Base-by-base conservation (phyloP, 2,797 vertebrate genomes). In the Microctenopoma lineatum region DNA sequence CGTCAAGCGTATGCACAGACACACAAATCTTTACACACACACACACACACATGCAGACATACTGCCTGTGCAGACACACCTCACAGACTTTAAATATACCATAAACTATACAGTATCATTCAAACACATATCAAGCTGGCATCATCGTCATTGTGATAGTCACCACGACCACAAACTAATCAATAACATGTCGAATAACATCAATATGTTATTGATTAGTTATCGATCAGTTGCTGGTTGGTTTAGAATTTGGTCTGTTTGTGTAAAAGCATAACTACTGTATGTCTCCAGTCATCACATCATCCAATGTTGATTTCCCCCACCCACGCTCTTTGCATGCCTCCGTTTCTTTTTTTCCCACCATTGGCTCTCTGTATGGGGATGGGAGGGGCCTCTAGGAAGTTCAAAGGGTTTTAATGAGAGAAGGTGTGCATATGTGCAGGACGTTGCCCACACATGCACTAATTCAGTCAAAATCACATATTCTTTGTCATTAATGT, bases 241-340 rank as follows among this genome's bases (percentile, higher is more conserved):
- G 86, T 87, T 89, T 71, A 73, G 52, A 67, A 83, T 86, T 88
- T 83, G 79, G 73, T 91, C 79, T 85, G 79, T 90, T 87, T 90
- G 81, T 86, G 83, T 90, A 90, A 87, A 92, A 91, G 90, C 90
- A 92, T 87, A 90, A 91, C 73, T 71, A 21, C 21, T 21, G 21
- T 21, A 18, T 21, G 51, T 64, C 61, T 88, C 78, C 60, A 44
- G 65, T 75, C 83, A 79, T 81, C 21, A 41, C 38, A 2, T 55
- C 54, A 57, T 57, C 3, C 13, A n/a, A 29, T 56, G 36, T 38
- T 12, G 36, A 38, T 18, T 16, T 46, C 4, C 13, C 1, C n/a
- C 18, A 9, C 0, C 41, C 47, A 26, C 68, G 53, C 65, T 42
- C 68, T 83, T 75, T 86, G 90, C 92, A 89, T 88, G 90, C 66